Percentiles rank a stretch among this genome's conserved stretches.
Evolutionary conservation across 2,888 invertebrate genomes (phyloP).

Genomic region (Plagodis dolabraria): DNA sequence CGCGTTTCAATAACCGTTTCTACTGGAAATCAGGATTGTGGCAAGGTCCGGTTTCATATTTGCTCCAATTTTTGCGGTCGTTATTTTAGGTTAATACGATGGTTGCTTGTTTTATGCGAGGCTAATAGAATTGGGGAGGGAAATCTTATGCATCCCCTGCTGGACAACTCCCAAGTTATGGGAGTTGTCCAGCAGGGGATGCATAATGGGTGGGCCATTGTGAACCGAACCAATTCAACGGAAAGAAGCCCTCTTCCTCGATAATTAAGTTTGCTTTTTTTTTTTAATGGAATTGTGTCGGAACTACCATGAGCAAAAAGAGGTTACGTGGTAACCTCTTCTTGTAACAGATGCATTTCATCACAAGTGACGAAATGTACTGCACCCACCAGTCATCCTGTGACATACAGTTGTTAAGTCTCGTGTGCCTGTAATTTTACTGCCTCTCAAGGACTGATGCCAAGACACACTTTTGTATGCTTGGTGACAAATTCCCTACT

Average conservation of each 20-base stretch:
- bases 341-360: too few relatives aligned
- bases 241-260: conserved; percentile 14
- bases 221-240: conserved; percentile 19
- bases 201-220: conserved; percentile 17
- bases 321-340: neutral
- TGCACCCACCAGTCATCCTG: neutral
- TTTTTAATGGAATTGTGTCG: neutral
- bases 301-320: too few relatives aligned
- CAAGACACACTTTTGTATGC: too few relatives aligned
- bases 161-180: conserved; percentile 29
- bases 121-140: conserved; percentile 22
- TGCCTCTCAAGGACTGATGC: too few relatives aligned
- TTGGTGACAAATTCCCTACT: neutral
- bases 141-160: conserved; percentile 13
- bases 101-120: conserved; percentile 22
- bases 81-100: conserved; percentile 29
- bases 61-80: conserved; percentile 32
- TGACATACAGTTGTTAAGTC: too few relatives aligned
- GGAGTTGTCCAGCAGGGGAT: too few relatives aligned
- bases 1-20: conserved; percentile 31
- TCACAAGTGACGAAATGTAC: neutral
- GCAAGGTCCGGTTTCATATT: conserved; percentile 28
- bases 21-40: conserved; percentile 25
- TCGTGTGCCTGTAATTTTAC: too few relatives aligned
- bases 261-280: conserved; percentile 10